Conservation (phyloP, 2,113 vertebrate genomes). For the Mustela nigripes region DNA sequence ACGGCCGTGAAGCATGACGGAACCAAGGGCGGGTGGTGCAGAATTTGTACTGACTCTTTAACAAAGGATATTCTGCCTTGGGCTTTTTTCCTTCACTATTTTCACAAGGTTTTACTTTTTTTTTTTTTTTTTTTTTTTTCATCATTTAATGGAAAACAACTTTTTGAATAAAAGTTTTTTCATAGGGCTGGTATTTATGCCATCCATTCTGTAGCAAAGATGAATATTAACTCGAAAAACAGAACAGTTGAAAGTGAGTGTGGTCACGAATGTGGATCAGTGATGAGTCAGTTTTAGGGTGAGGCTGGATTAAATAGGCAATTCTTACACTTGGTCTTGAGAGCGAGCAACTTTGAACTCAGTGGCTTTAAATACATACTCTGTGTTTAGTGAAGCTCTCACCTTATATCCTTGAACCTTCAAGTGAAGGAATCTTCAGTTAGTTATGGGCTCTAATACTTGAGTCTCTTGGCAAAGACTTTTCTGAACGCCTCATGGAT, state of each 20-base stretch:
- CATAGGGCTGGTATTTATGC: neutral
- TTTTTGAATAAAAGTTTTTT: constrained; percentile 8
- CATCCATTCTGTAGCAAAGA: neutral
- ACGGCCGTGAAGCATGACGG: neutral
- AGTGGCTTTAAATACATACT: neutral
- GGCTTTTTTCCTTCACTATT: neutral
- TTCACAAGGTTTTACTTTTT: neutral
- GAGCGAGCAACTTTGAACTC: constrained; percentile 14
- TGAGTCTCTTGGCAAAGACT: neutral
- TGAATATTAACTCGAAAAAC: neutral
- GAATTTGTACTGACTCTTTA: neutral
- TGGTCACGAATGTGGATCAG: neutral
- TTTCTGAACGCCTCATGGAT: neutral
- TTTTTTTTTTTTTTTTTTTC: neutral
- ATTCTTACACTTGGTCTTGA: neutral
- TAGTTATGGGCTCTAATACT: neutral
- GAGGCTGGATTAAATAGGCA: neutral
- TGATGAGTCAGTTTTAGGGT: neutral
- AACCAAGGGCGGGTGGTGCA: neutral
- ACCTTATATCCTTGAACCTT: neutral
- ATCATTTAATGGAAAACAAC: neutral
- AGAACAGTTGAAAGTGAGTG: neutral
- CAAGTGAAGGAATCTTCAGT: neutral
- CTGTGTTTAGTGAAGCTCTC: neutral
- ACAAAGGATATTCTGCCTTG: neutral